Base-by-base conservation (phyloP, 2,888 invertebrate genomes). In the Papilio protenor region DNA sequence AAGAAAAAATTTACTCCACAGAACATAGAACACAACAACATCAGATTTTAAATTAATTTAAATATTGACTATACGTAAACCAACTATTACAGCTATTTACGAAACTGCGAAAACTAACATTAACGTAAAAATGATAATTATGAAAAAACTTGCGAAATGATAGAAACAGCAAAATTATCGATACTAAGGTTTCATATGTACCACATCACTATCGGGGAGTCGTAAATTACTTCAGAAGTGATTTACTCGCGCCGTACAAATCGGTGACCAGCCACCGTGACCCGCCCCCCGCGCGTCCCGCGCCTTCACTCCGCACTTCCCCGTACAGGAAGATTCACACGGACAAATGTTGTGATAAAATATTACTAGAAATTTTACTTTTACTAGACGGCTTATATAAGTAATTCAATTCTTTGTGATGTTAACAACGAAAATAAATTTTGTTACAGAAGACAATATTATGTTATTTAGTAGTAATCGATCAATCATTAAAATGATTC, bases 161-260 rank as follows among this genome's bases (percentile, higher is more conserved):
- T 40, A 47, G 27, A 45, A 61, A 52, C 69, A 80, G 79, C 79
- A 80, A 33, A 52, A n/a, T 12, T 71, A 66, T 73, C 77, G 77
- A 77, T 66, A 77, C 23, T 45, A 23, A 77, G 52, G 10, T 47
- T 73, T 45, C 64, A 66, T 61, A 10, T n/a, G n/a, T 52, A 21
- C 71, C 73, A 72, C 93, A 87, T 85, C 92, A 88, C 92, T 92
- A 89, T 82, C 82, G 84, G 83, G 83, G 64, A n/a, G 76, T 66
- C 73, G 78, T 93, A 93, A 92, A 94, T 93, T 92, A 93, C 92
- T 91, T 91, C 90, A 92, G 89, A 92, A 92, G 92, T 93, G 92
- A 94, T 93, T 93, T 93, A 93, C 91, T 92, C 87, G 81, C 87
- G 87, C 89, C 87, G 90, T 91, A 92, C 92, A 92, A 92, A 92